Evolutionary conservation across 2,888 invertebrate genomes (phyloP), one percentile per base, ranked within the genome.

Genomic region (Rhingia campestris): DNA sequence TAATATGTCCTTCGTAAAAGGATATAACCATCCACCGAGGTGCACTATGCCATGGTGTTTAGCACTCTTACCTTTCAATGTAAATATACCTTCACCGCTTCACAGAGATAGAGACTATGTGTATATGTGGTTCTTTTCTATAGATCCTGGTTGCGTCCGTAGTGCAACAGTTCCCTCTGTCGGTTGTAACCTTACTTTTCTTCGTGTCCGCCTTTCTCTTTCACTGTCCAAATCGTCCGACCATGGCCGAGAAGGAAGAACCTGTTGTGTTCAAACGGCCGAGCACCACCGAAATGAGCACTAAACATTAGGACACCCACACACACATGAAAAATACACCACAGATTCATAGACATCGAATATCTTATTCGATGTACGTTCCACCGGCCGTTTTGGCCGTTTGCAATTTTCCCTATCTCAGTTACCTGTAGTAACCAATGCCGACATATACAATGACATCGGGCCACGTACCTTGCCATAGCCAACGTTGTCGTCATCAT

Each of bases 321-420:
- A 54, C 12, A 63, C 7, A 6, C 37, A 54, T 14, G 33, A 37
- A 32, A 32, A 45, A n/a, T 56, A 39, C 43, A 66, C 35, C 58
- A 67, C 64, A 69, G 82, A 73, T 66, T 59, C 64, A 56, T 69
- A 58, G 63, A 77, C 70, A 74, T 74, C 84, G 74, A 84, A 84
- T 84, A 84, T 79, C 70, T 84, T 84, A 80, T 84, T 80, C 82
- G 73, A 82, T 77, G 82, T 73, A 77, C 82, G 56, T 82, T 79
- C 51, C 79, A 74, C 41, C 70, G 59, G 73, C 72, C 22, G 59
- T 82, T 82, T 66, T 53, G 69, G 64, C 54, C 47, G 64, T 63
- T 67, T 64, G 79, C 69, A 74, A 58, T 73, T 73, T 67, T 56
- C 61, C 73, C 74, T 53, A 77, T 61, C 79, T 77, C 69, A 79